Conservation (phyloP, 2,888 invertebrate species). For the Dicranocentrus wangi region DNA sequence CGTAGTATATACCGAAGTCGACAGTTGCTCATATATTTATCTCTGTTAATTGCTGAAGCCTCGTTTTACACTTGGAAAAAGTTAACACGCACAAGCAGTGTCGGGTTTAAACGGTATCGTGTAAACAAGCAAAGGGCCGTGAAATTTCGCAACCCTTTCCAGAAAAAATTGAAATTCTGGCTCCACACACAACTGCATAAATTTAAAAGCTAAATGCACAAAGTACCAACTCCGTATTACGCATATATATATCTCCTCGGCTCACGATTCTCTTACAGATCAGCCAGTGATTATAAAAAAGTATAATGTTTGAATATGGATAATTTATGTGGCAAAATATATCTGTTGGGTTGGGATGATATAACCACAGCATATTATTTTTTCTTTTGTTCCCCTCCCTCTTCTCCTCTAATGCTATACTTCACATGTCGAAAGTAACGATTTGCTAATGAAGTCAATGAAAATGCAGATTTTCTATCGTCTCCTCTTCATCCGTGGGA, state of each 20-base stretch:
- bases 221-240: neutral
- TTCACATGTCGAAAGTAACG: neutral
- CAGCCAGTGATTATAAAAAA: neutral
- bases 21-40: no score
- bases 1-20: no score
- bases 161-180: neutral
- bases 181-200: constrained; percentile 1
- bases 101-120: constrained; percentile 2
- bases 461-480: constrained; percentile 44
- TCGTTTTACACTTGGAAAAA: no score
- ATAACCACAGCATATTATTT: no score
- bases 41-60: no score
- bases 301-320: neutral
- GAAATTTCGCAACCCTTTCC: neutral
- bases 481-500: no score
- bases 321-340: constrained; percentile 10
- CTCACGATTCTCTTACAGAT: neutral
- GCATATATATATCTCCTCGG: neutral
- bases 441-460: constrained; percentile 55
- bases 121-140: constrained; percentile 11
- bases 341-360: neutral
- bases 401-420: neutral
- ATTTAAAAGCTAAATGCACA: neutral
- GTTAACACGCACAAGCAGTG: neutral
- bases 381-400: neutral